These are phyloP conservation scores for Cephonodes hylas DNA, from an alignment of 2,888 invertebrate genomes.

Conservation along the genomic window DNA sequence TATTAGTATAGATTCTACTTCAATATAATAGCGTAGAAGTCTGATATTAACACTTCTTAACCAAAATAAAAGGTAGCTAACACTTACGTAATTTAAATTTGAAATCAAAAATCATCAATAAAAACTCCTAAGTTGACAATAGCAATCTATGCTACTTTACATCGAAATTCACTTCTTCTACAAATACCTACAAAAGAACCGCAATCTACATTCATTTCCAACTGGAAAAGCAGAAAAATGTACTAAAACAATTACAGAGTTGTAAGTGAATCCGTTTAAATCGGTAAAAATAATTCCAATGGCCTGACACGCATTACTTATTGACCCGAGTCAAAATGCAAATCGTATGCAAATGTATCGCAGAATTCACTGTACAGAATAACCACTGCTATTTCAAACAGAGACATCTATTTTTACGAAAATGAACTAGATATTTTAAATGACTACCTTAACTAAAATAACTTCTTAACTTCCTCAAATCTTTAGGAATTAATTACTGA, in stretches of 20 bases:
- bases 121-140: no score
- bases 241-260: background rate
- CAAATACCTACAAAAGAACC: background rate
- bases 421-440: no score
- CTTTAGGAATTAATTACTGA: background rate
- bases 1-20: no score
- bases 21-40: no score
- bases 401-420: background rate
- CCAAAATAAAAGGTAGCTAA: no score
- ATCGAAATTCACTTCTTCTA: no score
- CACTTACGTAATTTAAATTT: no score
- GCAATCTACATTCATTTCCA: background rate
- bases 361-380: background rate
- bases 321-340: slow-evolving; percentile 1
- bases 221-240: background rate
- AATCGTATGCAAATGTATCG: background rate
- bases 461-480: no score
- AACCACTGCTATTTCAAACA: background rate
- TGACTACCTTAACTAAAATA: no score
- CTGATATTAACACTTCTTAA: no score
- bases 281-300: background rate
- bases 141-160: no score
- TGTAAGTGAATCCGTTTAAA: background rate
- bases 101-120: no score
- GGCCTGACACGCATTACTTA: slow-evolving; percentile 2